Conservation (phyloP, 2,797 vertebrate genomes). For the Lithobates pipiens region DNA sequence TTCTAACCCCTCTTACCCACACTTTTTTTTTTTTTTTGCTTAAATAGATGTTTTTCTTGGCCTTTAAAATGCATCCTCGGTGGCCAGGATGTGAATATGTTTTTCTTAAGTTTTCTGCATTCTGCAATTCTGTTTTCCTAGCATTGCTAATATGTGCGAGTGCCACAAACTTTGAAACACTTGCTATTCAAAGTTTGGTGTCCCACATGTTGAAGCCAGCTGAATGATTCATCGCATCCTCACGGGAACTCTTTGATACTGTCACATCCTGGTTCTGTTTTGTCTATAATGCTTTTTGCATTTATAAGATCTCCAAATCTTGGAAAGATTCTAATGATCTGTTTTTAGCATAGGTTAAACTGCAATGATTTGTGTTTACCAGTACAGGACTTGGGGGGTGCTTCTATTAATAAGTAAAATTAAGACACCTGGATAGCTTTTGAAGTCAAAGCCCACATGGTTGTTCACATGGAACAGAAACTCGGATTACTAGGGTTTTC, state of each 20-base stretch:
- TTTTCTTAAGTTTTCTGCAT: neutral
- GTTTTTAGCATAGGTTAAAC: slow-evolving; percentile 16
- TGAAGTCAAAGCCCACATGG: slow-evolving; percentile 17
- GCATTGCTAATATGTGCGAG: neutral
- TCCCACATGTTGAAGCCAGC: neutral
- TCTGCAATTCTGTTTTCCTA: too few relatives aligned
- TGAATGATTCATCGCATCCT: slow-evolving; percentile 6
- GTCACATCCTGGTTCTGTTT: slow-evolving; percentile 19
- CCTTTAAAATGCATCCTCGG: neutral
- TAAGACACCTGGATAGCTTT: slow-evolving; percentile 13
- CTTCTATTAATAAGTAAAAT: slow-evolving; percentile 29
- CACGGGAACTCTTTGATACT: neutral
- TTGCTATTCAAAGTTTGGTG: neutral
- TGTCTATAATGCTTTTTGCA: neutral
- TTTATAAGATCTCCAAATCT: neutral
- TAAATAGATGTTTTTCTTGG: neutral
- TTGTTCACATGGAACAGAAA: slow-evolving; percentile 30
- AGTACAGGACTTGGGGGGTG: neutral
- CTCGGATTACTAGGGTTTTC: slow-evolving; percentile 1
- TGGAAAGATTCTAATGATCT: neutral
- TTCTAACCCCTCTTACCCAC: too few relatives aligned
- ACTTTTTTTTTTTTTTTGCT: neutral
- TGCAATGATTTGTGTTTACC: neutral
- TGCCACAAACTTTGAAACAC: neutral
- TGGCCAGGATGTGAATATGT: slow-evolving; percentile 28